A percentile compares a stretch with the other conserved stretches of the same genome.
Evolutionary conservation across 2,797 vertebrate species (phyloP).

Genomic region (Pelodytes ibericus): DNA sequence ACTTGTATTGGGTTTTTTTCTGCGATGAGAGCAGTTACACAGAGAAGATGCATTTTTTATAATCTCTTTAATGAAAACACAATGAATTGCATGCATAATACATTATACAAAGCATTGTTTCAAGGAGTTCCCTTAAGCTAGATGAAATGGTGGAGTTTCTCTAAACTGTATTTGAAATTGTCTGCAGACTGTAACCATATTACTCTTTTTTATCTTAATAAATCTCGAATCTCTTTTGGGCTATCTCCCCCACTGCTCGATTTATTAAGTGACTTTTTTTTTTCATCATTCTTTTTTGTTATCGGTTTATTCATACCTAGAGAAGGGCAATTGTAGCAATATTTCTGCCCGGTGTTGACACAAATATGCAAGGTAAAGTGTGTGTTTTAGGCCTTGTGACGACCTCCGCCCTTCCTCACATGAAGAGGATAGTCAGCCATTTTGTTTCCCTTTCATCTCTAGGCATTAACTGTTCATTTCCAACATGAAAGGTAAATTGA

Average conservation of each 20-base stretch:
- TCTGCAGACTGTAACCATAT: not conserved
- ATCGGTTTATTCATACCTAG: slow-evolving; percentile 29
- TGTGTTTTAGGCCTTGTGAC: slow-evolving; percentile 30
- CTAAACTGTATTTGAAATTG: slow-evolving; percentile 4
- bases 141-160: not conserved
- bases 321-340: slow-evolving; percentile 30
- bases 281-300: slow-evolving; percentile 18
- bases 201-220: slow-evolving; percentile 20
- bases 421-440: slow-evolving; percentile 12
- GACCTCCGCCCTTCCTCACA: slow-evolving; percentile 26
- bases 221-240: slow-evolving; percentile 10
- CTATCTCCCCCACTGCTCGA: not conserved
- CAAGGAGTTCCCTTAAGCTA: not conserved
- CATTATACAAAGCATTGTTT: not conserved
- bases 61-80: slow-evolving; percentile 40
- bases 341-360: slow-evolving; percentile 14
- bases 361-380: slow-evolving; percentile 38
- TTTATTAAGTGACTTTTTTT: slow-evolving; percentile 35
- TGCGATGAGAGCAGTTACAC: not conserved
- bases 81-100: slow-evolving; percentile 25
- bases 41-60: not conserved
- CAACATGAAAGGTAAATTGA: slow-evolving; percentile 48
- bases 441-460: slow-evolving; percentile 46
- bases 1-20: not conserved
- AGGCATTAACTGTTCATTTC: slow-evolving; percentile 52